phyloP scores from a whole-genome alignment of 2,888 invertebrate genomes.

The Crocallis elinguaria region DNA sequence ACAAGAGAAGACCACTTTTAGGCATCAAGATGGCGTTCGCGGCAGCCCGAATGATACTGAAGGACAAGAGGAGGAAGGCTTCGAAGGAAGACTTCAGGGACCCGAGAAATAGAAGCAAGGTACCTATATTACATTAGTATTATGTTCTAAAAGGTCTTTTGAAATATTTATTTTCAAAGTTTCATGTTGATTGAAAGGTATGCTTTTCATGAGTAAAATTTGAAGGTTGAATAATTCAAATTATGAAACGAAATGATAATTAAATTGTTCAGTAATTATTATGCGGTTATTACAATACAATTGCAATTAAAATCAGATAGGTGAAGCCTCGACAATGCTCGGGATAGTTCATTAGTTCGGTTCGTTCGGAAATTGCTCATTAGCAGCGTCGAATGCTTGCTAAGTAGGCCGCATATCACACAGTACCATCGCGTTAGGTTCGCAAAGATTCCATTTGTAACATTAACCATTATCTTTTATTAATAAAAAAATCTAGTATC shows the following conservation, averaged over 20 bases:
- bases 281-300: neutral
- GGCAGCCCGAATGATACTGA: constrained; percentile 93
- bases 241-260: no score
- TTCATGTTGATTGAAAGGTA: neutral
- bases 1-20: constrained; percentile 38
- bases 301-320: neutral
- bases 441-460: no score
- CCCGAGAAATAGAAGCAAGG: constrained; percentile 92
- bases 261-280: neutral
- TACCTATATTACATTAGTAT: constrained; percentile 64
- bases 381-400: constrained; percentile 49
- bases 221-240: no score
- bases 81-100: constrained; percentile 91
- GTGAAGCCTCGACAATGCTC: no score
- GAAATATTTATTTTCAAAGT: neutral
- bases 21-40: constrained; percentile 90
- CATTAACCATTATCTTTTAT: no score
- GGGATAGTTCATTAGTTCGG: constrained; percentile 60
- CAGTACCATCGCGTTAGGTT: constrained; percentile 28
- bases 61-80: constrained; percentile 92
- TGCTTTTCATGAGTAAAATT: no score
- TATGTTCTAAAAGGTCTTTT: neutral
- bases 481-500: no score
- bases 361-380: constrained; percentile 76
- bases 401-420: constrained; percentile 48